Evolutionary conservation across 2,888 invertebrate genomes (phyloP), one percentile per base, ranked within the genome.

Genomic region (Andrena camellia): DNA sequence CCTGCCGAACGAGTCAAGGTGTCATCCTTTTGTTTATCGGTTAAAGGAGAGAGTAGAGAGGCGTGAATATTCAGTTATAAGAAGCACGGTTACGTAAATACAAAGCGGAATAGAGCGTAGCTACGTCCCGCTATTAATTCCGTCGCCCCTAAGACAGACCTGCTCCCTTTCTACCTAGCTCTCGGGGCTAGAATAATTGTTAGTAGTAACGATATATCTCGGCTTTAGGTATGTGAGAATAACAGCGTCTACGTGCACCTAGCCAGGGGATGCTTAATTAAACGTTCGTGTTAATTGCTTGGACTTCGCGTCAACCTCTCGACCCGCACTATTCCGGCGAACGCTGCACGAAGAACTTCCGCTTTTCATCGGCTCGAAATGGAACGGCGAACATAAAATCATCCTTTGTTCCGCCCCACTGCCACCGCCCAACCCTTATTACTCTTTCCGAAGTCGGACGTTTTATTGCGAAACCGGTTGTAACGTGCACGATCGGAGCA

Each of bases 221-320:
- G 81, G 85, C 87, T 86, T 86, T 89, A 91, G 91, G 90, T 92
- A 91, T 91, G 92, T 90, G 92, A 91, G 91, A 91, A 91, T 92
- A 92, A 91, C 91, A 91, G 89, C 90, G 89, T 90, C 90, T 90
- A 88, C 88, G 84, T 88, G 88, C 89, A 86, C 81, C 89, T 78
- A 81, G 78, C 85, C 54, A 68, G 71, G 82, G 91, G 90, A 91
- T 91, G 91, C 91, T 92, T 92, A 93, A 93, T 92, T 93, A 92
- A 93, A 93, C 91, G 91, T 90, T 92, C 91, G 90, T 90, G 92
- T 92, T 93, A 92, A 93, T 93, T 92, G 92, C 92, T 90, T 90
- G 87, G 90, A 92, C 91, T 91, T 90, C 82, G 88, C 90, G 89
- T 90, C 90, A 91, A 91, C 89, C 91, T 85, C 88, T 86, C 86